Base-by-base conservation (phyloP, 2,888 invertebrate genomes). In the Tachina fera region DNA sequence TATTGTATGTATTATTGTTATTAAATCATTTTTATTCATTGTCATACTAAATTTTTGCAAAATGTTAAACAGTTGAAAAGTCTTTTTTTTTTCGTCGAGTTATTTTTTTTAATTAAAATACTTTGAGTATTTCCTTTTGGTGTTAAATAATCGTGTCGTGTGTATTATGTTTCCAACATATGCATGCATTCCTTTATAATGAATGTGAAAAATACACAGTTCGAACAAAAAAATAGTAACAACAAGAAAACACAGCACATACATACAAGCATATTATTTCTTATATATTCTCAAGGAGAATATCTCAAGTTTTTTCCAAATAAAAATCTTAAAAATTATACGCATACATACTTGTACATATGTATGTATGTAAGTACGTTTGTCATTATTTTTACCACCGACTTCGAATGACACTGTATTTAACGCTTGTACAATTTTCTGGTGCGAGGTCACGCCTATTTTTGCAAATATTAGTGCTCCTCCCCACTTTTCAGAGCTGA, bases 141-240 rank as follows among this genome's bases (percentile, higher is more conserved):
- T 86, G 83, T 85, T 76, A 83, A 86, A 86, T 79, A 83, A 86
- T 86, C 86, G 83, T 86, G 86, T 83, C 86, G 86, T 86, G n/a
- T 56, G 63, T 74, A 86, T 86, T 83, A 86, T 83, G 76, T 86
- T 86, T 71, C 86, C 78, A 83, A 74, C 82, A 83, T 82, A 82
- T 56, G 39, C 67, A 72, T 71, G 71, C 79, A 84, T 80, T 71
- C 75, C 63, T 80, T 71, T 71, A 79, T 49, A 60, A 51, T 39
- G 19, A 58, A 75, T 31, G 67, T 14, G 49, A 43, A 58, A 56
- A 63, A 60, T 65, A 68, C 51, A 61, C 16, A 47, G 60, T 77
- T 77, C 53, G 39, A 84, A 79, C 16, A 19, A 43, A 61, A 61
- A 41, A 49, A 65, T 13, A 65, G 16, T 22, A n/a, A 41, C 43